Evolutionary conservation across 2,113 vertebrate genomes (phyloP).

Genomic region (Pagrus major): DNA sequence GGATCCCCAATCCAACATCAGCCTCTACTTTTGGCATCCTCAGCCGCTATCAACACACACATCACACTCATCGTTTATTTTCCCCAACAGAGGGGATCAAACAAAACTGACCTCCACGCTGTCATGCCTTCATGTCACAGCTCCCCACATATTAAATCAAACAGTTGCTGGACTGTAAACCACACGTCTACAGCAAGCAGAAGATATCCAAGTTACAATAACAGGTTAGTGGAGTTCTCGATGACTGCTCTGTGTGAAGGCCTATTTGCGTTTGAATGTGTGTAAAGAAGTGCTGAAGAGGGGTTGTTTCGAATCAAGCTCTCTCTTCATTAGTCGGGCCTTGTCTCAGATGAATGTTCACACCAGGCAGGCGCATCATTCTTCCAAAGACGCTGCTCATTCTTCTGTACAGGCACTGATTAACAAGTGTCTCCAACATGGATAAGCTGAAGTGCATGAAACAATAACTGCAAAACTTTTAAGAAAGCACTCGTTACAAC

Average conservation of each 20-base stretch:
- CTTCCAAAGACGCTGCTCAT: constrained; percentile 52
- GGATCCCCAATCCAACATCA: constrained; percentile 24
- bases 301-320: constrained; percentile 43
- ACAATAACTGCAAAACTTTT: constrained; percentile 8
- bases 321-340: constrained; percentile 65
- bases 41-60: constrained; percentile 29
- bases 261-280: constrained; percentile 30
- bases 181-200: not conserved
- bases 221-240: constrained; percentile 43
- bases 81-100: constrained; percentile 45
- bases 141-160: constrained; percentile 59
- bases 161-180: constrained; percentile 32
- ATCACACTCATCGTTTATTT: constrained; percentile 58
- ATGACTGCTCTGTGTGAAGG: not conserved
- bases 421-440: constrained; percentile 19
- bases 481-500: constrained; percentile 1
- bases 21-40: constrained; percentile 15
- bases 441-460: constrained; percentile 10
- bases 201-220: constrained; percentile 41
- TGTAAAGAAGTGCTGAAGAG: constrained; percentile 44
- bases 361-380: constrained; percentile 41
- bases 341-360: constrained; percentile 47
- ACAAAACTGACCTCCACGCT: constrained; percentile 63
- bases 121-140: constrained; percentile 57
- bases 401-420: constrained; percentile 50